Conservation (phyloP, 2,888 invertebrate species). For the Hofmannophila pseudospretella region DNA sequence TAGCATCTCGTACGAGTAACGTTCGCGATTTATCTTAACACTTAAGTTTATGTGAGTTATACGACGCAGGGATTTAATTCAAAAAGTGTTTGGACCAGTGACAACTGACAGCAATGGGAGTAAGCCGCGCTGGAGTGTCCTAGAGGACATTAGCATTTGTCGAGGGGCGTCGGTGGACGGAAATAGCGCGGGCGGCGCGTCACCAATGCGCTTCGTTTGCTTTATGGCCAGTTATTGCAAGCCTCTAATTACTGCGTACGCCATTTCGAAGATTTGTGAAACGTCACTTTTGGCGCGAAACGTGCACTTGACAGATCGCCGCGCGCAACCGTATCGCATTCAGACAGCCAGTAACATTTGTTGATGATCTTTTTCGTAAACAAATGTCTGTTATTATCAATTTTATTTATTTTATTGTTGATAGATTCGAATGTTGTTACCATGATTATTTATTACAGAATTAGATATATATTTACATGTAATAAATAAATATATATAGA, state of each 20-base stretch:
- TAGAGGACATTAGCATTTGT: slow-evolving; percentile 76
- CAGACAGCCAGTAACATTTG: slow-evolving; percentile 16
- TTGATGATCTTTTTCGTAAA: too few relatives aligned
- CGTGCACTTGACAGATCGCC: slow-evolving; percentile 51
- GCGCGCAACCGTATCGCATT: slow-evolving; percentile 23
- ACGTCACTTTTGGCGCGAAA: slow-evolving; percentile 64
- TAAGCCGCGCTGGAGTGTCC: slow-evolving; percentile 55
- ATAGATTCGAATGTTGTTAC: too few relatives aligned
- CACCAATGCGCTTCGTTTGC: slow-evolving; percentile 65
- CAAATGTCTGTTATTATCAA: too few relatives aligned
- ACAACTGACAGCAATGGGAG: slow-evolving; percentile 29
- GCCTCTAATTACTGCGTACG: slow-evolving; percentile 64
- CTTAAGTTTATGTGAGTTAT: too few relatives aligned
- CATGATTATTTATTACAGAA: too few relatives aligned
- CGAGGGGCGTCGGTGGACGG: slow-evolving; percentile 62
- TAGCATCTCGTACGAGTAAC: too few relatives aligned
- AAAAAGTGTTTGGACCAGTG: too few relatives aligned
- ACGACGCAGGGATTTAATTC: too few relatives aligned
- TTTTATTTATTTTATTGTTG: too few relatives aligned
- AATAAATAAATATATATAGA: too few relatives aligned
- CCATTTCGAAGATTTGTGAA: slow-evolving; percentile 68
- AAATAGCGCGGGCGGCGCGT: slow-evolving; percentile 67
- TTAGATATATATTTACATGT: too few relatives aligned
- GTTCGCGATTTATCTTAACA: too few relatives aligned
- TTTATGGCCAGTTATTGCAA: slow-evolving; percentile 70